Evolutionary conservation across 2,888 invertebrate genomes (phyloP).

Genomic region (Melieria picta): DNA sequence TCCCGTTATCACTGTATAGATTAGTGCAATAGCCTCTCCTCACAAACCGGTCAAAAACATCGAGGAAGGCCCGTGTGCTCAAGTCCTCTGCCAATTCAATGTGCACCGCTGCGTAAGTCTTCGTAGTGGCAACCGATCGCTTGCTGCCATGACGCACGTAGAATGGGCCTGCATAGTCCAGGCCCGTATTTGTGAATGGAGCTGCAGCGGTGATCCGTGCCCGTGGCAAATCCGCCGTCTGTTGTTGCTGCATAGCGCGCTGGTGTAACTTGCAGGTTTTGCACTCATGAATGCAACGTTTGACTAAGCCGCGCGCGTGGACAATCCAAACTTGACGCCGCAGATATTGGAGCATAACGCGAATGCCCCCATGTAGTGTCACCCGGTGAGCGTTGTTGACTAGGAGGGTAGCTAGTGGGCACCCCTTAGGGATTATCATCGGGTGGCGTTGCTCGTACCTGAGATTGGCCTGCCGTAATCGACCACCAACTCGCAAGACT

Average conservation of each 20-base stretch:
- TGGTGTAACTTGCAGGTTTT: no score
- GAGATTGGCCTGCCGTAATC: neutral
- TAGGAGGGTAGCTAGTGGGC: neutral
- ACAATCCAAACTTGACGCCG: neutral
- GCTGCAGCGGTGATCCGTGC: neutral
- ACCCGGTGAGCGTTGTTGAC: neutral
- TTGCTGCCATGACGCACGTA: neutral
- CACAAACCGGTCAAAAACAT: constrained; percentile 22
- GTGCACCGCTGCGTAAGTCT: constrained; percentile 19
- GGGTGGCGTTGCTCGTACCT: no score
- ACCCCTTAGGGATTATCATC: neutral
- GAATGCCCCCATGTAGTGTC: neutral
- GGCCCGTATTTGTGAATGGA: neutral
- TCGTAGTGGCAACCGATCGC: neutral
- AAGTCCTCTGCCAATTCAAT: constrained; percentile 31
- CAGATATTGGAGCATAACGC: neutral
- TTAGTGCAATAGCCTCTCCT: constrained; percentile 1
- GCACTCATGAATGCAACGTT: no score
- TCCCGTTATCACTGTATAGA: constrained; percentile 7
- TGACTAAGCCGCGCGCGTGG: no score
- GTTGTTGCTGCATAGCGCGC: no score
- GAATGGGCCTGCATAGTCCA: constrained; percentile 5
- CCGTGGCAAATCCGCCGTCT: neutral
- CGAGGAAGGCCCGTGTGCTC: constrained; percentile 18
- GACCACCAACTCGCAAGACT: no score